Conservation (phyloP, 1,140 invertebrate genomes). For the Zaprionus inermis region DNA sequence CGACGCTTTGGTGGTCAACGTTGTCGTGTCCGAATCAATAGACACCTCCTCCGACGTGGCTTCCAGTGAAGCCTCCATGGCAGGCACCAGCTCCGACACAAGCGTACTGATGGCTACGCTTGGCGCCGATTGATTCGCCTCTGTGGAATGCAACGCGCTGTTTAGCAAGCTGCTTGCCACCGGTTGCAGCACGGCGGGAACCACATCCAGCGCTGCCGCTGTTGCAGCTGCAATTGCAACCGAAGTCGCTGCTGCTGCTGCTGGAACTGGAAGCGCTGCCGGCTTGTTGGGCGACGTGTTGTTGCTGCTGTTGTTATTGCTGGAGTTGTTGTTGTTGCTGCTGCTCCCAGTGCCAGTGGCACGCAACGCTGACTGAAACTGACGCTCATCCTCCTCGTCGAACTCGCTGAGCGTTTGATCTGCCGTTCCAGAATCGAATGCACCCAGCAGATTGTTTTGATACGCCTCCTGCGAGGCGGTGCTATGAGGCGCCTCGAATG, state of each 20-base stretch:
- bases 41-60: constrained; percentile 84
- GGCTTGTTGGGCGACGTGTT: constrained; percentile 41
- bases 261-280: constrained; percentile 2
- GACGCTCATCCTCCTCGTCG: constrained; percentile 92
- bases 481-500: constrained; percentile 85
- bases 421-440: constrained; percentile 87
- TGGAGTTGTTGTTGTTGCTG: constrained; percentile 15
- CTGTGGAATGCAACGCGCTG: constrained; percentile 54
- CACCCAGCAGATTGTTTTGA: constrained; percentile 87
- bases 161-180: constrained; percentile 23
- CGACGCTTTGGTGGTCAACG: constrained; percentile 87
- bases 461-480: constrained; percentile 85
- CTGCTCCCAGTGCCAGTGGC: constrained; percentile 85
- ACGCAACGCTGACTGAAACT: constrained; percentile 88
- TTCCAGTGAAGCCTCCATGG: constrained; percentile 69
- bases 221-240: background rate
- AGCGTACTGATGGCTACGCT: constrained; percentile 20
- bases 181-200: background rate
- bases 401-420: constrained; percentile 89
- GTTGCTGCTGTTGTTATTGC: constrained; percentile 17
- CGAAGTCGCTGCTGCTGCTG: constrained; percentile 2
- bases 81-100: constrained; percentile 49
- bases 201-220: constrained; percentile 13
- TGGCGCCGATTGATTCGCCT: constrained; percentile 66
- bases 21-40: constrained; percentile 85